Evolutionary conservation across 2,113 vertebrate genomes (phyloP).

Genomic region (Cryptotis parvus): DNA sequence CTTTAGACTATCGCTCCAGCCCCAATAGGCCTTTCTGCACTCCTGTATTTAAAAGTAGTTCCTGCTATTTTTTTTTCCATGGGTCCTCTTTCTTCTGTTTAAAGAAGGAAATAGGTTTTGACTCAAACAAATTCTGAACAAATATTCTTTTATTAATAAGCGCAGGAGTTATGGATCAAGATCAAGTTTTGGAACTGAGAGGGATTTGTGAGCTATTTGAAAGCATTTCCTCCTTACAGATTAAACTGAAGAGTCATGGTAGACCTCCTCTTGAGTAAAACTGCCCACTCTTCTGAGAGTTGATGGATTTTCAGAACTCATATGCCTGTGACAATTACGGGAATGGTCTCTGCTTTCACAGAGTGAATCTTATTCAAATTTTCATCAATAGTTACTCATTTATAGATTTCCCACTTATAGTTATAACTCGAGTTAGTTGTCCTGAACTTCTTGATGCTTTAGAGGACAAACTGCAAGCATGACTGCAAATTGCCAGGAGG

Average conservation of each 20-base stretch:
- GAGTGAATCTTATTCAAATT: background rate
- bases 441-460: background rate
- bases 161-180: background rate
- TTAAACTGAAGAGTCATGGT: background rate
- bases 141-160: slow-evolving; percentile 4
- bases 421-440: background rate
- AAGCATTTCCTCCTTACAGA: background rate
- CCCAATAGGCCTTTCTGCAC: background rate
- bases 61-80: background rate
- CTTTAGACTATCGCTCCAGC: no score
- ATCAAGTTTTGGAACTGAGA: background rate
- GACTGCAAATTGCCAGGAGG: background rate
- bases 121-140: background rate
- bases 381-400: background rate
- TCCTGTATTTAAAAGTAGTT: slow-evolving; percentile 26
- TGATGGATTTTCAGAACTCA: background rate
- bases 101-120: background rate
- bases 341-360: background rate
- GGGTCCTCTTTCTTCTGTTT: background rate
- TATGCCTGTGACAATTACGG: background rate
- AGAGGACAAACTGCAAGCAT: background rate
- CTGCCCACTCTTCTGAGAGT: background rate
- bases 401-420: background rate
- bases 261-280: background rate
- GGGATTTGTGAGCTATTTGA: background rate